Evolutionary conservation across 2,113 vertebrate species (phyloP), one percentile per base, ranked within the genome.

Genomic region (Syrmaticus mikado): DNA sequence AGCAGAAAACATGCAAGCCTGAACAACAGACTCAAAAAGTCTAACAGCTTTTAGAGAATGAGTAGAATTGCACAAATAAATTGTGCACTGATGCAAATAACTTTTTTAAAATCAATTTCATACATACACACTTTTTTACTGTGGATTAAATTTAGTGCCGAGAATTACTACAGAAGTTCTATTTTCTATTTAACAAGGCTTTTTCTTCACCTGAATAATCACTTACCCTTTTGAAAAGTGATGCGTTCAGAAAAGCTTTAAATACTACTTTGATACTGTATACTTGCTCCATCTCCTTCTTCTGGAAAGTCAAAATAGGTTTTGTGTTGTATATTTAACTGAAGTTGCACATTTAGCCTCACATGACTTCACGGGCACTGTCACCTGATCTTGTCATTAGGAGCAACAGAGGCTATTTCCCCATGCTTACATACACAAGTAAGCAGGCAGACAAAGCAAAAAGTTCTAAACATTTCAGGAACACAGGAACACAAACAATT

Each of bases 391-490:
- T 1, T 41, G 75, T 73, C 53, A 53, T 64, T 38, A 89, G 77
- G 52, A 93, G 68, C 83, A 87, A 86, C 41, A 65, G 72, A 64
- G 70, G 82, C 57, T 57, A 66, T 75, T 74, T 92, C 87, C 94
- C 87, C 46, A 27, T 60, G 85, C 97, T 96, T 96, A 95, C 96
- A 53, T 40, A 96, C 50, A 82, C 27, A 32, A 94, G 93, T 73
- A 96, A 97, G 94, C 95, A 95, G 92, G 95, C 70, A 93, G 92
- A 95, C 92, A 96, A 96, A 95, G 91, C 82, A 97, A 97, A 84
- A 96, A 85, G 80, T 96, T 97, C 96, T 97, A 95, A 95, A 94
- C 95, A 95, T 85, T 93, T 94, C 96, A 95, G 89, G 84, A 97
- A 95, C 92, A 95, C 38, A 38, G 38, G 38, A 93, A 96, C 96